Base-by-base conservation (phyloP, 1,140 invertebrate species). In the Trissolcus basalis region DNA sequence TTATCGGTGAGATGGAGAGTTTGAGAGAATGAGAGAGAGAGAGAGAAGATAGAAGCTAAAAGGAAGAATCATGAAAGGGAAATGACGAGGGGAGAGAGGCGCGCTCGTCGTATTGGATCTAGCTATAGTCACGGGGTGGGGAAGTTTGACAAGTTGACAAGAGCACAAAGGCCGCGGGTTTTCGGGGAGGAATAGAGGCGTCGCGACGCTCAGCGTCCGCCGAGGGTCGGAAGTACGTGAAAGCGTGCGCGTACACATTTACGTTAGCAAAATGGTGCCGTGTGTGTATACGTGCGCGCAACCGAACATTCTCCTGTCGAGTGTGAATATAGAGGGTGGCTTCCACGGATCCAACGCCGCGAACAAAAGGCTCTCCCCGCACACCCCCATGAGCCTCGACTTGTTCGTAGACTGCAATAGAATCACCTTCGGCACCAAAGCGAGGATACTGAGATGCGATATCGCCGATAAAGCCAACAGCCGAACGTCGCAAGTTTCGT, bases 141-240 rank as follows among this genome's bases (percentile, higher is more conserved):
- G 82, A 85, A 85, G 86, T 87, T 87, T 88, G 87, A 88, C 86
- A 88, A 86, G 79, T 88, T 88, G 86, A 88, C 86, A 85, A 83
- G 87, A 87, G 86, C 82, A 88, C 85, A 88, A 87, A 87, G 85
- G 83, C 77, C 79, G 77, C 68, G 59, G 75, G 60, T 75, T 75
- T 68, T 69, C 48, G 53, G 69, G 60, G 76, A 72, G 73, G 74
- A 56, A 73, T 71, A 65, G 61, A 83, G 82, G 82, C 86, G 83
- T 85, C 84, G 86, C 83, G 85, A 87, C 82, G 85, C 81, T 84
- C 78, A 80, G 70, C 78, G 73, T 80, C 72, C 76, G 77, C 72
- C 80, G 81, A 83, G 78, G 78, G 78, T 73, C 71, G 76, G 76
- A 78, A 74, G 76, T 78, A 78, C 70, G 64, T 64, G 60, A 56